Percentiles rank a stretch among this genome's conserved stretches.
phyloP scores from a whole-genome alignment of 2,888 invertebrate genomes.

The Agrilus cyanescens region DNA sequence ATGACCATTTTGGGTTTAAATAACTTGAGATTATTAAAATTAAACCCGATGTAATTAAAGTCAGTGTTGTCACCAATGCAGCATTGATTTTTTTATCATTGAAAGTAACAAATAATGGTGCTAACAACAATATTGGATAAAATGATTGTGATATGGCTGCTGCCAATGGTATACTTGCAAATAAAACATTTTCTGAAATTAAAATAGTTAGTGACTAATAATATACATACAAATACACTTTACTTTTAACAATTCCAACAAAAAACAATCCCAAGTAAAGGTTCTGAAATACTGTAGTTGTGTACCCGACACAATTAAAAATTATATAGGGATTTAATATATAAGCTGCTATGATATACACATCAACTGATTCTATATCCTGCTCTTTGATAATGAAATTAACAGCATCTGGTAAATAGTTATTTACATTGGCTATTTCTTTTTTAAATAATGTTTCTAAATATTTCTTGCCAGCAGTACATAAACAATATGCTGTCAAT shows the following conservation, averaged over 20 bases:
- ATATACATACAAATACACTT: slow-evolving; percentile 4
- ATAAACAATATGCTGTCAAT: slow-evolving; percentile 62
- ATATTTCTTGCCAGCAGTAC: slow-evolving; percentile 57
- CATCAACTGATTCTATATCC: slow-evolving; percentile 48
- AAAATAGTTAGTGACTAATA: slow-evolving; percentile 5
- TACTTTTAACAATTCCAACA: slow-evolving; percentile 53
- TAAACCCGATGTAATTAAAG: too few species aligned
- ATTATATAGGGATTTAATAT: slow-evolving; percentile 83
- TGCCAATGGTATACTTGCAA: slow-evolving; percentile 58
- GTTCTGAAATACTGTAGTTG: slow-evolving; percentile 84
- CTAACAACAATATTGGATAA: slow-evolving; percentile 70
- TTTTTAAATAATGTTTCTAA: slow-evolving; percentile 43
- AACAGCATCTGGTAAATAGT: slow-evolving; percentile 47
- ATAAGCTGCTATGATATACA: slow-evolving; percentile 66
- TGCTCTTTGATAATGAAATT: slow-evolving; percentile 41
- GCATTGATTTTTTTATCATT: neutral
- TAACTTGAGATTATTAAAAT: too few species aligned
- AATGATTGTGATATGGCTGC: slow-evolving; percentile 71
- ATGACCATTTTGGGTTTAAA: slow-evolving; percentile 28
- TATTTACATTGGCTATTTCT: slow-evolving; percentile 40
- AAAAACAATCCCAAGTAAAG: slow-evolving; percentile 64
- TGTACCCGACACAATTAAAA: slow-evolving; percentile 75
- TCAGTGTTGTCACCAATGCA: neutral
- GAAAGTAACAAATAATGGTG: slow-evolving; percentile 66
- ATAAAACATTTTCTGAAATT: slow-evolving; percentile 41